Evolutionary conservation across 2,888 invertebrate genomes (phyloP), one percentile per base, ranked within the genome.

Genomic region (Scaptomyza cyrtandrae): DNA sequence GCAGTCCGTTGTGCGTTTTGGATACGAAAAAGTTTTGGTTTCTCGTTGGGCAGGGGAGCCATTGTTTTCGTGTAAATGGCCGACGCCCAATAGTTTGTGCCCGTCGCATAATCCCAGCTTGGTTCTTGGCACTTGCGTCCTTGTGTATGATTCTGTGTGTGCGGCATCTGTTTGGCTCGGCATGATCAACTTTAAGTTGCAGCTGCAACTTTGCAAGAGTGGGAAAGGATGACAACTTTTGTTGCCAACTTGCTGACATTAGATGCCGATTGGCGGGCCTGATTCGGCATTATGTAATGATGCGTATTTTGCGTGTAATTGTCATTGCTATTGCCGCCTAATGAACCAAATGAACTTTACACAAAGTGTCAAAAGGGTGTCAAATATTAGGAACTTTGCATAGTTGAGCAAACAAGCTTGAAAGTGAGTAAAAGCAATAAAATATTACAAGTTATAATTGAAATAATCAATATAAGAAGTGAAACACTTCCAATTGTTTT

Each of bases 271-370:
- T 70, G 55, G 41, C 41, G 46, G 46, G 14, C 33, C 10, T n/a
- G 56, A 53, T n/a, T 19, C 35, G 35, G 66, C 50, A 56, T 66
- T 74, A 65, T 71, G 75, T 83, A 83, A 86, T 88, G 74, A 65
- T 74, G 88, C 88, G 86, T 77, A 83, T 83, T 88, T 83, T 65
- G 80, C 80, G 66, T 77, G 80, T 88, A 86, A 88, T 88, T 83
- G 80, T 57, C 66, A 77, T 66, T 72, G 67, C 70, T 57, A 73
- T 82, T 82, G 68, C 56, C 27, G 29, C 19, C 59, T 46, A 66
- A 74, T 71, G 50, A 73, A 74, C 67, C 69, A 58, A 68, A 68
- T 79, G 76, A 88, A 76, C 77, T 82, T 76, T 75, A 27, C 41
- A 7, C 10, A 9, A 59, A 63, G 64, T 69, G 63, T 45, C 57